These are phyloP conservation scores for Globodera rostochiensis DNA, from an alignment of 1,140 invertebrate genomes.

Conservation along the genomic window DNA sequence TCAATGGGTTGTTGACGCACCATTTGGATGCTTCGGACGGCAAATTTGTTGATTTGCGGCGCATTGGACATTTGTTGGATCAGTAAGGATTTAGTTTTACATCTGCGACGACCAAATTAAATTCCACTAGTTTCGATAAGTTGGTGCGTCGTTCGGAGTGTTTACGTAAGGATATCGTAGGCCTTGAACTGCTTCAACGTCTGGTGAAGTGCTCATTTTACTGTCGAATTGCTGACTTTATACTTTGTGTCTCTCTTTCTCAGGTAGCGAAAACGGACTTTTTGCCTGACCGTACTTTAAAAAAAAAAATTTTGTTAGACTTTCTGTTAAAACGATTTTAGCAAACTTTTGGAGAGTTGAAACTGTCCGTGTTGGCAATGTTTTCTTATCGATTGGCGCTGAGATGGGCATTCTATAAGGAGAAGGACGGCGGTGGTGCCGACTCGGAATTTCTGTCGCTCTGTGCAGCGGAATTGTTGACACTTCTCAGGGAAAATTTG, in stretches of 20 bases:
- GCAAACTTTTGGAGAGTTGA: background rate
- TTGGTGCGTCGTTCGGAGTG: background rate
- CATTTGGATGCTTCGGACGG: constrained; percentile 18
- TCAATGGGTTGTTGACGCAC: constrained; percentile 18
- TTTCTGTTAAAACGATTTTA: background rate
- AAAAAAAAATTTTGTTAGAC: too few relatives aligned
- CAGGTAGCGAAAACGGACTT: background rate
- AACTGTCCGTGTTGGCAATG: background rate
- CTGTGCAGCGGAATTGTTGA: background rate
- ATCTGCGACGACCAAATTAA: background rate
- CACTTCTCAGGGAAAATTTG: background rate
- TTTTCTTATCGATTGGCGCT: background rate
- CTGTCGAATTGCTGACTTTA: background rate
- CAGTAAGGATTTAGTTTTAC: background rate
- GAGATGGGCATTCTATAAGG: background rate
- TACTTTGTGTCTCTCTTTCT: background rate
- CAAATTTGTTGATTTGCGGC: background rate
- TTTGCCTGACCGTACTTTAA: background rate
- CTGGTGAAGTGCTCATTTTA: constrained; percentile 6
- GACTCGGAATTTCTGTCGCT: background rate
- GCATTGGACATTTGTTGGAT: background rate
- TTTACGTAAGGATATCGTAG: background rate
- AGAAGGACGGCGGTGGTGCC: background rate
- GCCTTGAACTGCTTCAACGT: background rate
- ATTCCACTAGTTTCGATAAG: background rate